These are phyloP conservation scores for Leptinotarsa peninsularis DNA, from an alignment of 2,888 invertebrate genomes.

Conservation along the genomic window DNA sequence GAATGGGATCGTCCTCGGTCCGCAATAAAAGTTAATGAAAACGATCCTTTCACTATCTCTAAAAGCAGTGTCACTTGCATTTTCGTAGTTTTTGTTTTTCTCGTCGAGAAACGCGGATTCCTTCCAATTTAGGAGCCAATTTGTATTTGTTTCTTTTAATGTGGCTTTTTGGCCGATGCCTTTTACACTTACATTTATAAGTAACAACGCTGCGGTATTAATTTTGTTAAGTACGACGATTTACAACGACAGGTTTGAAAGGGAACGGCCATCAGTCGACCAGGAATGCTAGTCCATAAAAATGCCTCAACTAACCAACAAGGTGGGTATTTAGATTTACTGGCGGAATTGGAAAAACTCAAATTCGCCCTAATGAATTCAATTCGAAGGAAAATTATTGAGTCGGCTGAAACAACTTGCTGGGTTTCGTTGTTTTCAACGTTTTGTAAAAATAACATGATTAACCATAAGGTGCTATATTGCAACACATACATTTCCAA, in stretches of 20 bases:
- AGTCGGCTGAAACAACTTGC: not conserved
- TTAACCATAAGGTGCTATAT: not conserved
- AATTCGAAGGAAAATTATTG: not conserved
- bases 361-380: not conserved
- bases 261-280: constrained; percentile 47
- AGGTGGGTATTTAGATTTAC: constrained; percentile 17
- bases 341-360: constrained; percentile 12
- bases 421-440: not conserved
- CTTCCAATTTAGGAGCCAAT: constrained; percentile 40
- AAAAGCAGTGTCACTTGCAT: constrained; percentile 23
- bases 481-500: not conserved
- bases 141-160: constrained; percentile 47
- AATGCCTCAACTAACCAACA: constrained; percentile 59
- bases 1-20: not conserved
- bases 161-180: constrained; percentile 43
- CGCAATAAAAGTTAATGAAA: constrained; percentile 30
- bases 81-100: constrained; percentile 12
- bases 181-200: constrained; percentile 46
- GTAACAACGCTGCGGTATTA: constrained; percentile 51
- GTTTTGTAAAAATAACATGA: no score
- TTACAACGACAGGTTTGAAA: constrained; percentile 52
- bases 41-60: constrained; percentile 14
- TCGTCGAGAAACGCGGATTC: constrained; percentile 22
- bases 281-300: constrained; percentile 59
- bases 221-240: constrained; percentile 57